A percentile compares a stretch with the other conserved stretches of the same genome.
Evolutionary conservation across 2,888 invertebrate genomes (phyloP).

Genomic region (Brenthis daphne): DNA sequence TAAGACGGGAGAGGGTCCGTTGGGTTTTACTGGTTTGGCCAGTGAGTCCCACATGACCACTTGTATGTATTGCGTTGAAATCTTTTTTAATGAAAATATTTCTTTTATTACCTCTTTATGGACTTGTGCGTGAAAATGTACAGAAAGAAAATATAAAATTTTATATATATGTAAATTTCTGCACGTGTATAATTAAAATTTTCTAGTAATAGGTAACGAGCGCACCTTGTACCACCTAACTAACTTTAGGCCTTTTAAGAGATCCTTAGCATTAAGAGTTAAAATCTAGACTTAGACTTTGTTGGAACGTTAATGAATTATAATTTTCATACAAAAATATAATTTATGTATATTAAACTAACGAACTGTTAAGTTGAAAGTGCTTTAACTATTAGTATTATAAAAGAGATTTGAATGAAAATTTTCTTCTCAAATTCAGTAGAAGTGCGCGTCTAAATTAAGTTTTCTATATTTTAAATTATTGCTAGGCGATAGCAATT

Average conservation of each 20-base stretch:
- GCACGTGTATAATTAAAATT: slow-evolving; percentile 24
- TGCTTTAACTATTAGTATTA: neutral
- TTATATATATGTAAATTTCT: slow-evolving; percentile 13
- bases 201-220: slow-evolving; percentile 19
- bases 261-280: slow-evolving; percentile 18
- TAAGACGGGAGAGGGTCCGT: too few relatives aligned
- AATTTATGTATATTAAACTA: slow-evolving; percentile 1
- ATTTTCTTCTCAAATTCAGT: too few relatives aligned
- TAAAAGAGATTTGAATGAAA: neutral
- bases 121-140: too few relatives aligned
- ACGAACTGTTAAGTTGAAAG: neutral
- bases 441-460: too few relatives aligned
- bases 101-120: too few relatives aligned
- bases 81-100: too few relatives aligned
- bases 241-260: slow-evolving; percentile 23
- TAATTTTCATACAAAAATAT: slow-evolving; percentile 7
- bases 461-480: too few relatives aligned
- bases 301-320: slow-evolving; percentile 19
- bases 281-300: slow-evolving; percentile 20
- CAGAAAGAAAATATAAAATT: neutral
- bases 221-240: neutral
- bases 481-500: too few relatives aligned
- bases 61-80: too few relatives aligned
- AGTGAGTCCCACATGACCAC: too few relatives aligned
- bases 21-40: too few relatives aligned